Base-by-base conservation (phyloP, 37 sponge, comb jelly and placozoan species). In the Mnemiopsis leidyi region DNA sequence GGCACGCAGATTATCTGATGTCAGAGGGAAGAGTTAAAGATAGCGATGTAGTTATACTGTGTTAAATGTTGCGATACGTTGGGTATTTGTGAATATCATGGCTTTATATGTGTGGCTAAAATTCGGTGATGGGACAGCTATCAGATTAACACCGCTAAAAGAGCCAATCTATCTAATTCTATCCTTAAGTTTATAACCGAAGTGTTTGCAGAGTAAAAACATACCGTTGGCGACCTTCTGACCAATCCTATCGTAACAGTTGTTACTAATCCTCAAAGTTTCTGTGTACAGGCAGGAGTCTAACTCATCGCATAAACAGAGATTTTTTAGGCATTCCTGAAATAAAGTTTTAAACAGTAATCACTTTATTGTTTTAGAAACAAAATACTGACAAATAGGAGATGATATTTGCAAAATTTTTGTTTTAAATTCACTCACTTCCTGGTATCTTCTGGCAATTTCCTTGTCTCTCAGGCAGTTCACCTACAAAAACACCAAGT, bases 241-340 rank as follows among this genome's bases (percentile, higher is more conserved):
- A 23, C 90, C 90, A 35, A 32, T n/a, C 29, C 90, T 38, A 39
- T 85, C 90, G 26, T 33, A 33, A 21, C 90, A 85, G 30, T 85
- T 61, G 30, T 85, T 85, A 26, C 61, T 40, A 37, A 85, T 85
- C 26, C 90, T 38, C 28, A 85, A 28, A 39, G 90, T 85, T 26
- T 85, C 90, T 7, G 29, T 85, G 90, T 85, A 85, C 25, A 85
- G 23, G 39, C 90, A 85, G 16, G 90, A 85, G 23, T 85, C 90
- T 26, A 85, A n/a, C 3, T 85, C 90, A 23, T 85, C 90, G 30
- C 90, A 85, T 16, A 85, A 3, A 25, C 90, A 85, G 38, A 85
- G 90, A 26, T 85, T 85, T 33, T 13, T 85, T 21, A 85, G 0
- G 26, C 90, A 85, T 25, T 85, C 90, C 90, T 85, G 90, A 23